Evolutionary conservation across 2,113 vertebrate genomes (phyloP).

Genomic region (Cyphotilapia sp.): DNA sequence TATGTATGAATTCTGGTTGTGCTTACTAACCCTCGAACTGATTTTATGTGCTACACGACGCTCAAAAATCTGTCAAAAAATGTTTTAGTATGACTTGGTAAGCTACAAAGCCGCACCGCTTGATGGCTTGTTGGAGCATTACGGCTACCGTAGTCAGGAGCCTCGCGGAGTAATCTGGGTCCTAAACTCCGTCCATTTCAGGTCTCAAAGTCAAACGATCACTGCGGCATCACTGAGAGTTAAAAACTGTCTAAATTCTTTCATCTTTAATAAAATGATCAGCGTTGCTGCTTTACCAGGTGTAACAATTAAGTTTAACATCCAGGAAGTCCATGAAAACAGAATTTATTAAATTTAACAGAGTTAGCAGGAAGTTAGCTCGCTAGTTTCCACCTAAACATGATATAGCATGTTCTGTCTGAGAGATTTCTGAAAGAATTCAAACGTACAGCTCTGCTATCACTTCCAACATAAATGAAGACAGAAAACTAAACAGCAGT

Average conservation of each 20-base stretch:
- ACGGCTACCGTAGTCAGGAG: rapidly evolving
- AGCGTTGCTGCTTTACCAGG: rapidly evolving
- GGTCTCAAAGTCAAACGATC: rapidly evolving
- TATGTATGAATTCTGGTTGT: neutral
- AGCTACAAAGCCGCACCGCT: rapidly evolving
- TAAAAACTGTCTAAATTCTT: neutral
- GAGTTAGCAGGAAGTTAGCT: neutral
- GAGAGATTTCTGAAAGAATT: too few relatives aligned
- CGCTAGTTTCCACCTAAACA: rapidly evolving
- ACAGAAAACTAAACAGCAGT: too few relatives aligned
- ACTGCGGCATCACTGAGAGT: neutral
- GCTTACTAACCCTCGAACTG: neutral
- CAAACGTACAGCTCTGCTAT: too few relatives aligned
- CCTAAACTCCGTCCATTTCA: rapidly evolving
- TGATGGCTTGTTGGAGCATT: neutral
- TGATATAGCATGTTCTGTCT: too few relatives aligned
- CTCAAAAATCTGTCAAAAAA: neutral
- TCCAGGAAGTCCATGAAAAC: neutral
- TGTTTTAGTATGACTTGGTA: rapidly evolving
- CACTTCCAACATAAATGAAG: too few relatives aligned
- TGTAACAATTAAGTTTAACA: neutral
- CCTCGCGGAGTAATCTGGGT: rapidly evolving
- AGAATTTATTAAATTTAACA: too few relatives aligned
- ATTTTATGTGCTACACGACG: rapidly evolving
- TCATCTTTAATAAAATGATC: neutral